A percentile compares a stretch with the other conserved stretches of the same genome.
Evolutionary conservation across 2,797 vertebrate species (phyloP).

Genomic region (Pitangus sulphuratus): DNA sequence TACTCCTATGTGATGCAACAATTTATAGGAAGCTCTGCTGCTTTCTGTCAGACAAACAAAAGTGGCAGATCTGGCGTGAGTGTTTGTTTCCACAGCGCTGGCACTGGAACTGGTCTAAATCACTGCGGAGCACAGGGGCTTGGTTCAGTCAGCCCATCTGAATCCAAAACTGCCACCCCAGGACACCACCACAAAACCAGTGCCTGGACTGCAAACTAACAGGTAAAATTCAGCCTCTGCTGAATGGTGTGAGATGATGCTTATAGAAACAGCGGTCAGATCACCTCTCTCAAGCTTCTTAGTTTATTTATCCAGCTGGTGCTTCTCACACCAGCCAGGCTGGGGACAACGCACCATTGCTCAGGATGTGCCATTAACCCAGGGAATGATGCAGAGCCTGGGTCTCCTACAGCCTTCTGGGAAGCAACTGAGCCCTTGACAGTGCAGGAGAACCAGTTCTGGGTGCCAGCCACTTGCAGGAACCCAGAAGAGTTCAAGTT

Average conservation of each 20-base stretch:
- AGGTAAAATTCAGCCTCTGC: neutral
- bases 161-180: neutral
- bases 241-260: neutral
- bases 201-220: neutral
- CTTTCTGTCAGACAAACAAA: neutral
- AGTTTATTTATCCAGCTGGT: neutral
- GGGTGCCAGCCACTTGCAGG: neutral
- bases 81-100: neutral
- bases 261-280: neutral
- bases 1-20: neutral
- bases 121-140: neutral
- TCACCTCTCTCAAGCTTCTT: neutral
- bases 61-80: neutral
- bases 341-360: neutral
- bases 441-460: neutral
- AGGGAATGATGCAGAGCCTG: neutral
- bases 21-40: neutral
- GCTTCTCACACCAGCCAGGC: neutral
- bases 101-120: neutral
- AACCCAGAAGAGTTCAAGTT: neutral
- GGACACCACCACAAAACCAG: neutral
- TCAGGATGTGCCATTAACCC: neutral
- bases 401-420: neutral
- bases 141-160: neutral
- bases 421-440: neutral